Conservation (phyloP, 2,797 vertebrate genomes). For the Varecia variegata region DNA sequence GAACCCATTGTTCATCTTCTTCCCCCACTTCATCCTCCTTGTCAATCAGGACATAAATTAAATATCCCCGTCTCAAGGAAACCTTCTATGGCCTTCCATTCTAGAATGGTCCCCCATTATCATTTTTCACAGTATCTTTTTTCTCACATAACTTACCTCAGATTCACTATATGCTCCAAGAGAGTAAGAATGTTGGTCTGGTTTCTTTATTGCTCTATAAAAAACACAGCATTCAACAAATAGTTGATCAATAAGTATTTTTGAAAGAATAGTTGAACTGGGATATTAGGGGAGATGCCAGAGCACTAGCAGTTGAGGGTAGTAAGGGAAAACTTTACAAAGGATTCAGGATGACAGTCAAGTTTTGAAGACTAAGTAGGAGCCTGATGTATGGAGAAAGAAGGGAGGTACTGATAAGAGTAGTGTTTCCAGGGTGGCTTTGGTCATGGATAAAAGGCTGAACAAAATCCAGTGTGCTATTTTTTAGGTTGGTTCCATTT, state of each 20-base stretch:
- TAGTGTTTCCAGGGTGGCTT: background rate
- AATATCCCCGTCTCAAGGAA: background rate
- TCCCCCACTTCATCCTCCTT: background rate
- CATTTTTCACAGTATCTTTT: background rate
- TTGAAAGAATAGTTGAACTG: background rate
- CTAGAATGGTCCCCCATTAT: background rate
- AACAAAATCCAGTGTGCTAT: background rate
- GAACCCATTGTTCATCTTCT: background rate
- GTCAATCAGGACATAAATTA: background rate
- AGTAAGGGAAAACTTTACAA: background rate
- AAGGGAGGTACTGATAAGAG: background rate
- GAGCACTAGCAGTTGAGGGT: background rate
- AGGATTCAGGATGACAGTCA: background rate
- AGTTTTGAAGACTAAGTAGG: background rate
- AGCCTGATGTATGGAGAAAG: background rate
- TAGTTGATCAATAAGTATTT: background rate
- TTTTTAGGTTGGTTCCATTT: conserved; percentile 7
- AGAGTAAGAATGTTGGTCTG: background rate
- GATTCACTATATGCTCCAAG: background rate
- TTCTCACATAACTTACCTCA: background rate
- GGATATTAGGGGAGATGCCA: background rate
- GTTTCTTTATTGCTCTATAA: background rate
- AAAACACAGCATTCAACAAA: background rate
- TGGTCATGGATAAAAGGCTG: background rate
- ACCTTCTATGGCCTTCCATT: background rate